Evolutionary conservation across 2,113 vertebrate species (phyloP).

Genomic region (Spea multiplicata): DNA sequence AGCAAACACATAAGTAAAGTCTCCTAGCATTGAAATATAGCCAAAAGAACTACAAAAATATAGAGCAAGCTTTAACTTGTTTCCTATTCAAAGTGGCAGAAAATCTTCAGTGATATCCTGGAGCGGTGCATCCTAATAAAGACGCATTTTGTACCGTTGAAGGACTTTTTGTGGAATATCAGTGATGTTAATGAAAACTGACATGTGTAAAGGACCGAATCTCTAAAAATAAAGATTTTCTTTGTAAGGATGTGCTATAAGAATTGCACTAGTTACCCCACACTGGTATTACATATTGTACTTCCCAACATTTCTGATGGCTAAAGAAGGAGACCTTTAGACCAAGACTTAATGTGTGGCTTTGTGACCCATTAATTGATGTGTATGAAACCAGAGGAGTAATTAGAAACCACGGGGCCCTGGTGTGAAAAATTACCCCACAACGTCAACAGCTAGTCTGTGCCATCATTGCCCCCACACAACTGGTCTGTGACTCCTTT

Average conservation of each 20-base stretch:
- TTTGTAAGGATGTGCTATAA: background rate
- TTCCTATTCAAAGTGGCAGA: background rate
- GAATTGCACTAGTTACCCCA: background rate
- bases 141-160: conserved; percentile 8
- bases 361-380: too few relatives aligned
- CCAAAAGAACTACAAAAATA: background rate
- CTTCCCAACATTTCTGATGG: too few relatives aligned
- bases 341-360: too few relatives aligned
- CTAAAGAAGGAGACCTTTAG: too few relatives aligned
- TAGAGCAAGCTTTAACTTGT: background rate
- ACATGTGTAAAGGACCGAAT: conserved; percentile 16
- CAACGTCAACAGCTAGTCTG: too few relatives aligned
- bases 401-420: too few relatives aligned
- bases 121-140: conserved; percentile 24
- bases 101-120: conserved; percentile 25
- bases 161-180: conserved; percentile 13
- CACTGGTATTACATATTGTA: background rate
- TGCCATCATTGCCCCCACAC: too few relatives aligned
- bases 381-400: too few relatives aligned
- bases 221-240: background rate
- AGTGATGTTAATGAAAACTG: conserved; percentile 28
- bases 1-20: background rate
- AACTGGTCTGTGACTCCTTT: too few relatives aligned
- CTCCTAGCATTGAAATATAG: background rate
- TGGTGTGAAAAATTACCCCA: too few relatives aligned